phyloP scores from a whole-genome alignment of 1,140 invertebrate species.

The Drosophila serrata region DNA sequence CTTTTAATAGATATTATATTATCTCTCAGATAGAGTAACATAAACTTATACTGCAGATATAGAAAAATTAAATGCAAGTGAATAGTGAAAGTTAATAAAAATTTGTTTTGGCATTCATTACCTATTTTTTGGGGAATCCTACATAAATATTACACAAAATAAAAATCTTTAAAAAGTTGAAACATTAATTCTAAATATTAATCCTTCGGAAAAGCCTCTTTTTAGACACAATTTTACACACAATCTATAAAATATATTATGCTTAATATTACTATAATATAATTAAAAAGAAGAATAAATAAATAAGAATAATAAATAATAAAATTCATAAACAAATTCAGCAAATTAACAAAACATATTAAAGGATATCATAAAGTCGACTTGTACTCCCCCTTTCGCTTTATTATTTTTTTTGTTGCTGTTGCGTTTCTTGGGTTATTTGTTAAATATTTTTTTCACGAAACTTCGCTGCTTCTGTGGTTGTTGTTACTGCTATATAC shows the following conservation, averaged over 20 bases:
- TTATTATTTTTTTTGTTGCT: constrained; percentile 29
- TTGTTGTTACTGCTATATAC: constrained; percentile 50
- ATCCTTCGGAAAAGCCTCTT: accelerated
- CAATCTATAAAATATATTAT: neutral
- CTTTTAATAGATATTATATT: neutral
- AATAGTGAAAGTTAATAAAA: neutral
- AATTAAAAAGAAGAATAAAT: neutral
- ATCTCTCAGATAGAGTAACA: neutral
- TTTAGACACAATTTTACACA: no score
- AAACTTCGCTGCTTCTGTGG: constrained; percentile 28
- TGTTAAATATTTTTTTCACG: constrained; percentile 63
- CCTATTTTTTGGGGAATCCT: neutral
- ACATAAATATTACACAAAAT: neutral
- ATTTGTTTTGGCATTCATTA: neutral
- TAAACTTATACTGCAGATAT: neutral
- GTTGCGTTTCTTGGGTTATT: constrained; percentile 61
- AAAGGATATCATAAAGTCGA: constrained; percentile 16
- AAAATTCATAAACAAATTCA: neutral
- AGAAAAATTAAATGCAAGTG: neutral
- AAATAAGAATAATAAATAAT: neutral
- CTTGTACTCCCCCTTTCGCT: neutral
- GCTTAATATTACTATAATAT: neutral
- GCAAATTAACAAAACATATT: neutral
- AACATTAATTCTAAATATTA: no score
- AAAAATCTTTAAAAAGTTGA: no score